These are phyloP conservation scores for Orycteropus afer DNA, from an alignment of 2,113 vertebrate genomes.

Conservation along the genomic window DNA sequence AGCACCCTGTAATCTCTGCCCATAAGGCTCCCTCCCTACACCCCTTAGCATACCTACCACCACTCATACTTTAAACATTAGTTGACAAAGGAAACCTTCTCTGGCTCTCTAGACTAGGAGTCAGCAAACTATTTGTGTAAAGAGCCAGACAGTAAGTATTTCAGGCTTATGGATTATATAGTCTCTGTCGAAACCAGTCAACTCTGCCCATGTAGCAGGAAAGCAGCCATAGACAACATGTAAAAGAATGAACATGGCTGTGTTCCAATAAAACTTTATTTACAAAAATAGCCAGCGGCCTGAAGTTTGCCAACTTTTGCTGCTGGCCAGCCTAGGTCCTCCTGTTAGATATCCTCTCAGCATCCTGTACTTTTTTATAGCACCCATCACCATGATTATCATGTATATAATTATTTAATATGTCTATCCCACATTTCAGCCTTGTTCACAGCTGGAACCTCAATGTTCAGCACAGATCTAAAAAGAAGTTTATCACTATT, in stretches of 20 bases:
- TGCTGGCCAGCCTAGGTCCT: not conserved
- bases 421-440: not conserved
- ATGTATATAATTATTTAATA: not conserved
- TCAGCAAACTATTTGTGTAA: conserved; percentile 30
- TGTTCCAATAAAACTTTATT: too few relatives aligned
- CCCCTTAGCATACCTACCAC: not conserved
- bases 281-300: not conserved
- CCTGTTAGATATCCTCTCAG: not conserved
- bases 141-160: not conserved
- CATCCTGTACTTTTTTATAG: not conserved
- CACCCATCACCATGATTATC: not conserved
- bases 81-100: not conserved
- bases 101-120: not conserved
- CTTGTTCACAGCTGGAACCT: not conserved
- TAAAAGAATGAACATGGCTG: too few relatives aligned
- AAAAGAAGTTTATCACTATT: too few relatives aligned
- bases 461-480: not conserved
- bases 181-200: not conserved
- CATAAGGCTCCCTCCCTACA: not conserved
- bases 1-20: not conserved
- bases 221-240: too few relatives aligned
- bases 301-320: not conserved
- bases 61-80: not conserved
- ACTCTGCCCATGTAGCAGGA: too few relatives aligned
- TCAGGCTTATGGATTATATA: not conserved